phyloP scores from a whole-genome alignment of 2,888 invertebrate species.

The Lapara coniferarum region DNA sequence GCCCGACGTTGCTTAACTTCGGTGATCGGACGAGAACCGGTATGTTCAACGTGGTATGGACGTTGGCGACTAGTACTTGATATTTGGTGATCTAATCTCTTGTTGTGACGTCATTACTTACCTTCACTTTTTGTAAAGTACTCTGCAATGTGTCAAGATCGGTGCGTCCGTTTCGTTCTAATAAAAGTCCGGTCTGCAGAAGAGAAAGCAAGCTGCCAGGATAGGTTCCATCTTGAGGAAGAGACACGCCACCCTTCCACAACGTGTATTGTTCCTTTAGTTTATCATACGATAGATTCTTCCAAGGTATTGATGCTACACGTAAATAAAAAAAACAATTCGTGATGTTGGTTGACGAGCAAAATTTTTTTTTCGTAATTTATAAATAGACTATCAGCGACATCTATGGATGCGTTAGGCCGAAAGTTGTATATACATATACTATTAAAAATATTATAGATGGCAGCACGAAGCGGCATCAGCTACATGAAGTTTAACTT shows the following conservation, averaged over 20 bases:
- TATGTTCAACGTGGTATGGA: conserved; percentile 61
- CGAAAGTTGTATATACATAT: too few relatives aligned
- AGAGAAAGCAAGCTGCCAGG: conserved; percentile 68
- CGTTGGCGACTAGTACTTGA: conserved; percentile 34
- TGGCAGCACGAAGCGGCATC: not conserved
- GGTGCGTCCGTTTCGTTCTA: conserved; percentile 55
- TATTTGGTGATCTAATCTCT: not conserved
- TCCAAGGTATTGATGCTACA: conserved; percentile 71
- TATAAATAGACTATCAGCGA: not conserved
- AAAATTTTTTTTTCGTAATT: not conserved
- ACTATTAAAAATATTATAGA: not conserved
- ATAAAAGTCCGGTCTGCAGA: conserved; percentile 60
- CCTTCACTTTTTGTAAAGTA: conserved; percentile 64
- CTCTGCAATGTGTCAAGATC: conserved; percentile 56
- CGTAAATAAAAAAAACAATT: conserved; percentile 21
- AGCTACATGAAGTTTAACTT: too few relatives aligned
- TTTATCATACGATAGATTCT: conserved; percentile 60
- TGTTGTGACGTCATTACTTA: conserved; percentile 34
- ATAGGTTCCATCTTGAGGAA: conserved; percentile 70
- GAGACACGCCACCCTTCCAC: conserved; percentile 60
- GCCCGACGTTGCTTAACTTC: conserved; percentile 75
- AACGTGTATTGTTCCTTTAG: conserved; percentile 66
- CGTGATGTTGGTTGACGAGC: not conserved
- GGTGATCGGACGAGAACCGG: conserved; percentile 77
- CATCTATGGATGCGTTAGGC: not conserved